Conservation (phyloP, 2,797 vertebrate genomes). For the Sebastes hubbsi region DNA sequence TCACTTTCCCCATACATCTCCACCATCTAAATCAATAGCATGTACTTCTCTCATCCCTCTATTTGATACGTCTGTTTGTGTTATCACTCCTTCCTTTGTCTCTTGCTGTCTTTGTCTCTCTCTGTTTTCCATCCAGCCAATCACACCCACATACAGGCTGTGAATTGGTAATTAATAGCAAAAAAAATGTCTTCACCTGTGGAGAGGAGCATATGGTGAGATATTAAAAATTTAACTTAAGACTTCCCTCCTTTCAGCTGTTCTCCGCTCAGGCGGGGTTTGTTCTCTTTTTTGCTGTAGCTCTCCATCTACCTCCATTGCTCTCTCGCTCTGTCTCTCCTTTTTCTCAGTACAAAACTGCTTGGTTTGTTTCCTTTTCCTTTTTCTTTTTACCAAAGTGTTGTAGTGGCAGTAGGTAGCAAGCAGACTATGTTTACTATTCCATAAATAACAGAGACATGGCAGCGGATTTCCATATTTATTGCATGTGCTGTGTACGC, state of each 20-base stretch:
- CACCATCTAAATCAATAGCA: constrained; percentile 26
- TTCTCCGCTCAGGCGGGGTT: constrained; percentile 27
- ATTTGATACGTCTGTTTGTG: constrained; percentile 1
- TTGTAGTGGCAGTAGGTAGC: constrained; percentile 1
- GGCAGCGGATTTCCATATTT: constrained; percentile 58
- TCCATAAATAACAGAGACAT: constrained; percentile 40
- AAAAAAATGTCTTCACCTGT: constrained; percentile 67
- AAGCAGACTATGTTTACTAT: constrained; percentile 30
- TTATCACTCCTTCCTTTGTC: background rate
- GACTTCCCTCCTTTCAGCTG: constrained; percentile 52
- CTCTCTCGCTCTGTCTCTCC: background rate
- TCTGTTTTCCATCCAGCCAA: constrained; percentile 5
- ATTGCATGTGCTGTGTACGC: constrained; percentile 27
- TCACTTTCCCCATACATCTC: constrained; percentile 10
- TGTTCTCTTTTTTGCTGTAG: constrained; percentile 3
- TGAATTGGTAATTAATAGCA: constrained; percentile 63
- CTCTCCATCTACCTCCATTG: background rate
- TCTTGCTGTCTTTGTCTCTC: background rate
- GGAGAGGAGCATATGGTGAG: constrained; percentile 72
- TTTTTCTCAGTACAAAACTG: constrained; percentile 10
- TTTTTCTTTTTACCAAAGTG: constrained; percentile 9
- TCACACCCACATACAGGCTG: constrained; percentile 50
- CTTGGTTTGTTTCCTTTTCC: background rate
- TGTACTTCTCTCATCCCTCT: constrained; percentile 31
- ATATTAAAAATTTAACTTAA: constrained; percentile 76